Evolutionary conservation across 92 coral and sea anemone genomes (phyloP), one percentile per base, ranked within the genome.

Genomic region (Phenganax subtilis): DNA sequence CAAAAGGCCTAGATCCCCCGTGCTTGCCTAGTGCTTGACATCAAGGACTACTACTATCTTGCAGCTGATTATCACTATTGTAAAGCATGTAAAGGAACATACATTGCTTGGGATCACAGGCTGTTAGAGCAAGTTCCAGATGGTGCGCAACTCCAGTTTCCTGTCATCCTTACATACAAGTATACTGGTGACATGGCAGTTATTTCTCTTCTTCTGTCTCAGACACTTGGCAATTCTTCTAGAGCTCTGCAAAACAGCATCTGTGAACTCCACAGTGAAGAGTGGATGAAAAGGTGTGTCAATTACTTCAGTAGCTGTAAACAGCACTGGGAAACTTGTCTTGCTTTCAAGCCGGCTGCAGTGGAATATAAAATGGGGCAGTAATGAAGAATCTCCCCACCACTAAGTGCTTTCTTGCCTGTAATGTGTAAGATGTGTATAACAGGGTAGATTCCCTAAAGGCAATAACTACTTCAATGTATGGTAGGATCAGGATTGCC

Each of bases 21-120:
- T 6, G 88, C 85, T 4, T 68, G 90, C 11, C 53, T 84, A 30
- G 88, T 88, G 37, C 84, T 88, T 4, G 88, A 88, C 74, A 69
- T 81, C 70, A 75, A 88, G 63, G 90, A 85, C 29, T 88, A 57
- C 67, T 76, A 85, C 56, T 84, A 84, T 57, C 29, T 80, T 74
- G 90, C 87, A 11, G 80, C 85, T 27, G 88, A 87, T 74, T 75
- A 87, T 72, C 84, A 70, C 65, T 74, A 15, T 28, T 87, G 85
- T 76, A 81, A 75, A n/a, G 76, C 30, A 8, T 84, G 85, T 29
- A 80, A 75, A 10, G 82, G 90, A 1, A 83, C 87, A 1, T 87
- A 71, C 51, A 77, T 87, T 77, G 90, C 87, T 1, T 87, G 87
- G 90, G 90, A 87, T 51, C 29, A 52, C 11, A 30, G 87, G 56